Conservation (phyloP, 2,888 invertebrate genomes). For the Camponotus fellah region DNA sequence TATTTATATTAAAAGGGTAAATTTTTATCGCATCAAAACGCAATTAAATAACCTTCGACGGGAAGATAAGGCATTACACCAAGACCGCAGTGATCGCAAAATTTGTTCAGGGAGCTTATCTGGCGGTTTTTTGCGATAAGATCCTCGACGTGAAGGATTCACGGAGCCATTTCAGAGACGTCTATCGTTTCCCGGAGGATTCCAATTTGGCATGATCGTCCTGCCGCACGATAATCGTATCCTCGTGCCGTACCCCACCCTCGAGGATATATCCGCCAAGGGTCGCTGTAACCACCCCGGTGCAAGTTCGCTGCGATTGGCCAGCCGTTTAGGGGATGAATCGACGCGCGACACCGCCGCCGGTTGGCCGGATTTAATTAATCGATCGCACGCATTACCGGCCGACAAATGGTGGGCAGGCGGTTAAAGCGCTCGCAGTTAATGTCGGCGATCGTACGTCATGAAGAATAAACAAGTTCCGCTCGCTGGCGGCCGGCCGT, state of each 20-base stretch:
- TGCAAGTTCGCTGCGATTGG: conserved; percentile 76
- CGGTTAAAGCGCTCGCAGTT: conserved; percentile 69
- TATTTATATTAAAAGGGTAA: not conserved
- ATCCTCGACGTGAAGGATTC: not conserved
- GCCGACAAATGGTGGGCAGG: conserved; percentile 75
- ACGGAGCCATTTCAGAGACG: conserved; percentile 3
- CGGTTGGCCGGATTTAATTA: conserved; percentile 78
- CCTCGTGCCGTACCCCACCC: conserved; percentile 41
- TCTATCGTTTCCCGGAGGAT: conserved; percentile 41
- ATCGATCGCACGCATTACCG: conserved; percentile 76
- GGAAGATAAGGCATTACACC: not conserved
- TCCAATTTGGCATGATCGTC: conserved; percentile 57
- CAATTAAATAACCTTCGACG: not conserved
- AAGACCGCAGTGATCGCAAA: not conserved
- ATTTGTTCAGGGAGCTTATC: conserved; percentile 22
- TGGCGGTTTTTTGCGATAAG: conserved; percentile 26
- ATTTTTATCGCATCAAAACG: not conserved
- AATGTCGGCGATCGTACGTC: conserved; percentile 73
- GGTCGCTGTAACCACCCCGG: conserved; percentile 46
- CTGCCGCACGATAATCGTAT: conserved; percentile 62
- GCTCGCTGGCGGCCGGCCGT: conserved; percentile 45
- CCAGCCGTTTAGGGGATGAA: conserved; percentile 80
- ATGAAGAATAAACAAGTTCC: conserved; percentile 75
- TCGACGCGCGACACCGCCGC: conserved; percentile 73
- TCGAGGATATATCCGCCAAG: conserved; percentile 15